These are phyloP conservation scores for Leucosticte australis DNA, from an alignment of 2,113 vertebrate genomes.

Conservation along the genomic window DNA sequence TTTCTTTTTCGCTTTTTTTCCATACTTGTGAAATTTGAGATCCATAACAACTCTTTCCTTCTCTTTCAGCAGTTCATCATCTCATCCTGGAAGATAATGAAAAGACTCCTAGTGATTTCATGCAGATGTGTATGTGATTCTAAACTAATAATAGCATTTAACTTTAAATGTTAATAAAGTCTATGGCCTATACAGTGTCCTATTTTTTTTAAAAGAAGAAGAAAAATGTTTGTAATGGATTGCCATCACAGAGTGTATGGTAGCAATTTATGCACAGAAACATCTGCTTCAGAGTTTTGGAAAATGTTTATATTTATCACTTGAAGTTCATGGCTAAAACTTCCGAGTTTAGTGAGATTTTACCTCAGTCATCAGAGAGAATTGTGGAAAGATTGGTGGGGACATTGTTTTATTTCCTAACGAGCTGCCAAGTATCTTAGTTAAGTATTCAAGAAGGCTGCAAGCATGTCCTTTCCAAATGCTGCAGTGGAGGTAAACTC, in stretches of 20 bases:
- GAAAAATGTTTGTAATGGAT: neutral
- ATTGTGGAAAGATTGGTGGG: neutral
- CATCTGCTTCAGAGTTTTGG: neutral
- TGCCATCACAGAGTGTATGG: neutral
- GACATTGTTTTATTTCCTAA: neutral
- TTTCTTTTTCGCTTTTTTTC: neutral
- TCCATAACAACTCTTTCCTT: neutral
- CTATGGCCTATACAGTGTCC: neutral
- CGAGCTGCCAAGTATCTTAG: neutral
- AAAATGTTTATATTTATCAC: neutral
- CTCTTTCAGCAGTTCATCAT: conserved; percentile 36
- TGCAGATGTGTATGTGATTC: neutral
- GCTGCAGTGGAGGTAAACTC: neutral
- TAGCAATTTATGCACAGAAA: neutral
- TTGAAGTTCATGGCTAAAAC: neutral
- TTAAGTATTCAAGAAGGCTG: neutral
- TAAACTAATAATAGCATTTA: neutral
- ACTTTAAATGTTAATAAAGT: neutral
- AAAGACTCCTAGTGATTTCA: neutral
- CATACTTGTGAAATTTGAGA: neutral
- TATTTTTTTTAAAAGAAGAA: neutral
- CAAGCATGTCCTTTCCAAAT: neutral
- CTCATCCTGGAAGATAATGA: conserved; percentile 22
- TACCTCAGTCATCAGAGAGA: neutral
- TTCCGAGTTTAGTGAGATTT: neutral